Percentiles rank a stretch among this genome's conserved stretches.
phyloP scores from a whole-genome alignment of 2,113 vertebrate species.

The Eupsittula cactorum region DNA sequence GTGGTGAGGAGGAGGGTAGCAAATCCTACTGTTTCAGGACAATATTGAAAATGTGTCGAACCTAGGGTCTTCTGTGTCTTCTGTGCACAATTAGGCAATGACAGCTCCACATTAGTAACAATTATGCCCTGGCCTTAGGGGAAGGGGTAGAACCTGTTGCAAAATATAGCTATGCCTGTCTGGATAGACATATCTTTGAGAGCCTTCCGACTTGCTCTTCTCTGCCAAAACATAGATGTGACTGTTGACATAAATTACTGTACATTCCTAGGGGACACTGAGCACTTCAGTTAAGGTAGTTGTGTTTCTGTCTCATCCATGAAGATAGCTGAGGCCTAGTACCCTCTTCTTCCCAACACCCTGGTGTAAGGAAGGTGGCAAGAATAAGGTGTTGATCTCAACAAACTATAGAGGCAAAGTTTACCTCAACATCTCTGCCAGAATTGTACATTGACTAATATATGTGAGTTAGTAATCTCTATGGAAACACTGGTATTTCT shows the following conservation, averaged over 20 bases:
- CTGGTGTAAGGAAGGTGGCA: background rate
- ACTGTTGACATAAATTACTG: background rate
- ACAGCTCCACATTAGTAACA: background rate
- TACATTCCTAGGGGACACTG: background rate
- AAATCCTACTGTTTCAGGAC: background rate
- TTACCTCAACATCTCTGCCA: background rate
- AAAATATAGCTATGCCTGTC: background rate
- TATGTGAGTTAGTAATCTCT: background rate
- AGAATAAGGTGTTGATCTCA: background rate
- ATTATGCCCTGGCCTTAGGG: background rate
- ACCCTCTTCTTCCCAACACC: background rate
- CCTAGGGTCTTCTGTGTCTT: background rate
- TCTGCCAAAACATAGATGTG: background rate
- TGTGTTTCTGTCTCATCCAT: background rate
- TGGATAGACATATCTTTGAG: background rate
- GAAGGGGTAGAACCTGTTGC: background rate
- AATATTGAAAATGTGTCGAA: background rate
- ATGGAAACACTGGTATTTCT: background rate
- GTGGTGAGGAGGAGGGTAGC: background rate
- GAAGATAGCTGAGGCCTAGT: background rate
- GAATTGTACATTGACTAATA: background rate
- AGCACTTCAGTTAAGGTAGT: background rate
- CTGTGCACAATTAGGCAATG: background rate
- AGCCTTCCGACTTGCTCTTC: background rate
- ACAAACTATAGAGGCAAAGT: background rate